Conservation (phyloP, 2,113 vertebrate genomes). For the human region GRCh38 chrX:70012001-70012500, state of each 20-base stretch:
- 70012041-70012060: not conserved
- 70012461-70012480: not conserved
- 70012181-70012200: not conserved
- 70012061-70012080: conserved; percentile 20
- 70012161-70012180: conserved; percentile 41
- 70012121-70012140: conserved; percentile 22
- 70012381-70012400: conserved; percentile 10
- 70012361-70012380: not conserved
- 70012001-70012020: not conserved
- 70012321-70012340: not conserved
- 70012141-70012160: conserved; percentile 38
- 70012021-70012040: not conserved
- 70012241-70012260: conserved; percentile 5
- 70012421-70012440: conserved; percentile 19
- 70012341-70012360: conserved; percentile 10
- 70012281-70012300: conserved; percentile 47
- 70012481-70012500: not conserved
- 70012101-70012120: not conserved
- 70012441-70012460: not conserved
- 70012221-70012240: conserved; percentile 31
- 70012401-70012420: conserved; percentile 6
- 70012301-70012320: conserved; percentile 35
- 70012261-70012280: conserved; percentile 28
- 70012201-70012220: conserved; percentile 42
- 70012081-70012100: not conserved